These are phyloP conservation scores for Amia ocellicauda DNA, from an alignment of 2,113 vertebrate genomes.

Conservation along the genomic window DNA sequence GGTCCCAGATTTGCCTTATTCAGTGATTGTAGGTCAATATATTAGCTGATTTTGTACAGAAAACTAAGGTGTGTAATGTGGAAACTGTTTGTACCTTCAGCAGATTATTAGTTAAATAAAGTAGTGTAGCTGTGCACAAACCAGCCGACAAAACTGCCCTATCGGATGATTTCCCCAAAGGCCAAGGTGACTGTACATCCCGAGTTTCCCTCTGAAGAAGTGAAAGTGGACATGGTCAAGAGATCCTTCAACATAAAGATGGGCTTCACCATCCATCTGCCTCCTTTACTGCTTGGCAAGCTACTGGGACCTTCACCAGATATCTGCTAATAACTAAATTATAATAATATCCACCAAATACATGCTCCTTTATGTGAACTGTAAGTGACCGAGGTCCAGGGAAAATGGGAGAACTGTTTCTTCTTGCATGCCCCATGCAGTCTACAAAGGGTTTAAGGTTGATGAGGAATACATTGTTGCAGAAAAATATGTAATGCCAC, in stretches of 20 bases:
- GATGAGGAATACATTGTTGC: no score
- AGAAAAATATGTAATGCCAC: no score
- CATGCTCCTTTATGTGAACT: conserved; percentile 74
- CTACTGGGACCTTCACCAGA: conserved; percentile 60
- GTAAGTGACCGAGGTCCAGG: conserved; percentile 54
- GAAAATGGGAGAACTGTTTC: no score
- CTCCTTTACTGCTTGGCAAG: conserved; percentile 70
- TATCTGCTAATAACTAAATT: no score
- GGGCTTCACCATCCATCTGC: conserved; percentile 69
- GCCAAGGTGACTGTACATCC: conserved; percentile 65
- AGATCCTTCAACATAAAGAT: conserved; percentile 67
- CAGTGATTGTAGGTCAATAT: no score
- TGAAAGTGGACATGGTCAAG: conserved; percentile 61
- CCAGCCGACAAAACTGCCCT: conserved; percentile 67
- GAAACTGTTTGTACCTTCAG: conserved; percentile 69
- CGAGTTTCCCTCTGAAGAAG: conserved; percentile 63
- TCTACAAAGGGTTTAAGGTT: no score
- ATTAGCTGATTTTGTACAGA: no score
- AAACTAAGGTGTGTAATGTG: no score
- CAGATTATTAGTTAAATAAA: conserved; percentile 68
- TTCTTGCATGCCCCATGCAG: no score
- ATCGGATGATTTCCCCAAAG: conserved; percentile 65
- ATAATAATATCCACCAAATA: conserved; percentile 77
- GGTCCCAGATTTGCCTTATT: no score
- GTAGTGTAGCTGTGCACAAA: conserved; percentile 64